Evolutionary conservation across 1,140 invertebrate species (phyloP).

Genomic region (Phortica variegata): DNA sequence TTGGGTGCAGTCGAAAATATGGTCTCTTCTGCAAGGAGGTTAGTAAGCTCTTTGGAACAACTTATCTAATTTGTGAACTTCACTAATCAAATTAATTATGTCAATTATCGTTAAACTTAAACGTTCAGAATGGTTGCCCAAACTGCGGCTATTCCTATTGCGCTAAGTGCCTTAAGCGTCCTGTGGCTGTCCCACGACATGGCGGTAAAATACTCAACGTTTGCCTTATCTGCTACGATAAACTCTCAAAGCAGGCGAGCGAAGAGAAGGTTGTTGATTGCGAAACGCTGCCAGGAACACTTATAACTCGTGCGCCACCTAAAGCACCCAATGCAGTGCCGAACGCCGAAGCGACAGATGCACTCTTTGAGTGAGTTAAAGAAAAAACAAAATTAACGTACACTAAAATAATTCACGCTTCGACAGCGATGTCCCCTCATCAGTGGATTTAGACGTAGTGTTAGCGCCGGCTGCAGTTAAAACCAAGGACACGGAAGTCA

Average conservation of each 20-base stretch:
- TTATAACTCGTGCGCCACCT: constrained; percentile 29
- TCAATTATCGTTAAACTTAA: constrained; percentile 2
- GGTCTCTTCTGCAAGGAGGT: constrained; percentile 61
- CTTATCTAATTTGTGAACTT: neutral
- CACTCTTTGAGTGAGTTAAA: constrained; percentile 35
- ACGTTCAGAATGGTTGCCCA: constrained; percentile 61
- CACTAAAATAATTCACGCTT: neutral
- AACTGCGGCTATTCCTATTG: constrained; percentile 67
- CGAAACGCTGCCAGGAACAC: constrained; percentile 38
- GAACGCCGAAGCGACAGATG: constrained; percentile 32
- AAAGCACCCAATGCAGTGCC: constrained; percentile 40
- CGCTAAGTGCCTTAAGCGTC: constrained; percentile 63
- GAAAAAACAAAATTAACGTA: no score
- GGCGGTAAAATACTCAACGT: constrained; percentile 40
- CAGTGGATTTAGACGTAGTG: constrained; percentile 34
- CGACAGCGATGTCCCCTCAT: constrained; percentile 25
- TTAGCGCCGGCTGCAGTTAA: constrained; percentile 40
- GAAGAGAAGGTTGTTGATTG: constrained; percentile 41
- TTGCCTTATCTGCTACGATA: constrained; percentile 47
- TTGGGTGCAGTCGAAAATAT: constrained; percentile 59
- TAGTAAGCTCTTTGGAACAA: constrained; percentile 16
- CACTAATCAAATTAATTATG: neutral
- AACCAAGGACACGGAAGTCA: no score
- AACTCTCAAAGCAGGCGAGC: constrained; percentile 34
- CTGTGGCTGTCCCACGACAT: constrained; percentile 57